Conservation (phyloP, 2,888 invertebrate genomes). For the Zootermopsis nevadensis region DNA sequence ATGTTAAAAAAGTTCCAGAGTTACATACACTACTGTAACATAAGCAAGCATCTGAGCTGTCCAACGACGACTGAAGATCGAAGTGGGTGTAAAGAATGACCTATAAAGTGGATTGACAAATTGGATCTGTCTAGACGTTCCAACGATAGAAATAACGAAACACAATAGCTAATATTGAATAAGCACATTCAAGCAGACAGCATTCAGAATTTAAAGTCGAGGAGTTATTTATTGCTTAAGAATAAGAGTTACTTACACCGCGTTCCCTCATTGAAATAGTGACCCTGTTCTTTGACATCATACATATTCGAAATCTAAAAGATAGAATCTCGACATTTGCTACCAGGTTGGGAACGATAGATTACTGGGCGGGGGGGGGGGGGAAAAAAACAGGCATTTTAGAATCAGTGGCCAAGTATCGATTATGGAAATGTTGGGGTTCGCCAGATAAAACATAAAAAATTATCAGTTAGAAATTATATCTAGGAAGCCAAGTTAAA, state of each 20-base stretch:
- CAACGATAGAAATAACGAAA: background rate
- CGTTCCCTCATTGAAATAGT: background rate
- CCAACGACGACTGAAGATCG: background rate
- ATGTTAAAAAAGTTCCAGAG: background rate
- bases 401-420: too few relatives aligned
- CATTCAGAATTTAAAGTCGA: background rate
- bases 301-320: too few relatives aligned
- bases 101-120: background rate
- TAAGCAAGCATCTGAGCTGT: background rate
- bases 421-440: too few relatives aligned
- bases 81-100: background rate
- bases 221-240: background rate
- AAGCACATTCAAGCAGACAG: background rate
- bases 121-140: background rate
- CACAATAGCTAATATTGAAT: background rate
- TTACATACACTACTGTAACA: background rate
- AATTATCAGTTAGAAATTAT: too few relatives aligned
- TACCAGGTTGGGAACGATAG: too few relatives aligned
- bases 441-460: too few relatives aligned
- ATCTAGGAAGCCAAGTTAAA: too few relatives aligned
- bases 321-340: too few relatives aligned
- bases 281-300: background rate
- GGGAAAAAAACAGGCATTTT: too few relatives aligned
- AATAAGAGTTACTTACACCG: background rate
- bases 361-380: too few relatives aligned